Evolutionary conservation across 35 echinoderm and acorn worm species (phyloP).

Genomic region (Eucidaris tribuloides): DNA sequence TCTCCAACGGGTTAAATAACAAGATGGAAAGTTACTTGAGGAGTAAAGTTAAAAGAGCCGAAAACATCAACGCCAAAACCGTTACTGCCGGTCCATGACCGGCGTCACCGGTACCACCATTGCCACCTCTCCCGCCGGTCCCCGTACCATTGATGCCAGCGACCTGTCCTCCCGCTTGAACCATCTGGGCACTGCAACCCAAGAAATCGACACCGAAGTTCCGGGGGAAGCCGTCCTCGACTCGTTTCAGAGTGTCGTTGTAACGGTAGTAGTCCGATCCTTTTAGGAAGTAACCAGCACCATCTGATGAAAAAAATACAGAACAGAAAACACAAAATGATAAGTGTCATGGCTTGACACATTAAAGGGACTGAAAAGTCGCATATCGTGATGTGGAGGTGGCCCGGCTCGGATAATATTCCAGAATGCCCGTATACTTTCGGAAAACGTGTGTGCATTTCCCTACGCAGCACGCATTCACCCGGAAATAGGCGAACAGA

Average conservation of each 20-base stretch:
- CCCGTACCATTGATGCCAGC: background rate
- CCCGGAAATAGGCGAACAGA: too few species aligned
- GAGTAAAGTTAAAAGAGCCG: background rate
- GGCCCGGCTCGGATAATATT: too few species aligned
- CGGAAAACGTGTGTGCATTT: too few species aligned
- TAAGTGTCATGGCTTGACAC: too few species aligned
- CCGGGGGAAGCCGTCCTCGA: conserved; percentile 54
- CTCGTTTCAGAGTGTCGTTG: conserved; percentile 44
- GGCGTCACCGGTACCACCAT: background rate
- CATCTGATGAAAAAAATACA: too few species aligned
- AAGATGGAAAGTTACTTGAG: too few species aligned
- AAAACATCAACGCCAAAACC: background rate
- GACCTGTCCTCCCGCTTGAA: background rate
- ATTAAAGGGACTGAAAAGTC: too few species aligned
- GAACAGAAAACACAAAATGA: too few species aligned
- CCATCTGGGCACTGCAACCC: conserved; percentile 42
- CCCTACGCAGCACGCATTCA: too few species aligned
- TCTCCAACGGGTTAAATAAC: too few species aligned
- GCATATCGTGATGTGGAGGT: too few species aligned
- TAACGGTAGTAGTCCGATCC: conserved; percentile 74
- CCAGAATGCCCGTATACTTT: too few species aligned
- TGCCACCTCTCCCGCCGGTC: background rate
- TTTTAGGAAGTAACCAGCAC: conserved; percentile 58
- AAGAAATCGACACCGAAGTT: conserved; percentile 80
- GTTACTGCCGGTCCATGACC: background rate